Evolutionary conservation across 2,888 invertebrate species (phyloP).

Genomic region (Buathra laborator): DNA sequence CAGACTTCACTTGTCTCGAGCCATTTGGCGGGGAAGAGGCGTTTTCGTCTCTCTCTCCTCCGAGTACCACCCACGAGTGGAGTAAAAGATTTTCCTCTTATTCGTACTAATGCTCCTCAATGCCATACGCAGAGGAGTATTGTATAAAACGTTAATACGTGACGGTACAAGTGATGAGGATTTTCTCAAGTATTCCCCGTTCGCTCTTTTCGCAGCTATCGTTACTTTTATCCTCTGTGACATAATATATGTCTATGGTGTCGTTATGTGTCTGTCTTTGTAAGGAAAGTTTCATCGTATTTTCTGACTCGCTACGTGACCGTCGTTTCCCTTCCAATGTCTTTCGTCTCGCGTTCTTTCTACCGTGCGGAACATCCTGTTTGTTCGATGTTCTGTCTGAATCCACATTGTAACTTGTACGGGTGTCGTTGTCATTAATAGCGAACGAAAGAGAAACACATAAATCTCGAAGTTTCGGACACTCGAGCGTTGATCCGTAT

Average conservation of each 20-base stretch:
- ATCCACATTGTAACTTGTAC: constrained; percentile 6
- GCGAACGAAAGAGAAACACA: constrained; percentile 41
- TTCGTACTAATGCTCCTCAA: constrained; percentile 57
- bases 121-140: constrained; percentile 31
- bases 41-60: constrained; percentile 13
- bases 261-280: not conserved
- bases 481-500: constrained; percentile 45
- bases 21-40: constrained; percentile 58
- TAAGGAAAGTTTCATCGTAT: constrained; percentile 35
- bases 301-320: constrained; percentile 46
- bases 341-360: constrained; percentile 6
- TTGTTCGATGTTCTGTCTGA: constrained; percentile 40
- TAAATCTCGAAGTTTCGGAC: constrained; percentile 61
- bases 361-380: not conserved
- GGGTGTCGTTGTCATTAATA: constrained; percentile 22
- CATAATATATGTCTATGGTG: not conserved
- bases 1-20: constrained; percentile 62
- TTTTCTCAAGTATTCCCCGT: constrained; percentile 16
- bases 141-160: constrained; percentile 41
- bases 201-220: constrained; percentile 12
- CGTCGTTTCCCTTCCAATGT: constrained; percentile 22
- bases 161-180: constrained; percentile 30
- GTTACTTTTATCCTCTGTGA: constrained; percentile 35
- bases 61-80: constrained; percentile 44
- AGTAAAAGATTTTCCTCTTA: constrained; percentile 60